phyloP scores from a whole-genome alignment of 2,113 vertebrate genomes.

The Myanophis thanlyinensis region DNA sequence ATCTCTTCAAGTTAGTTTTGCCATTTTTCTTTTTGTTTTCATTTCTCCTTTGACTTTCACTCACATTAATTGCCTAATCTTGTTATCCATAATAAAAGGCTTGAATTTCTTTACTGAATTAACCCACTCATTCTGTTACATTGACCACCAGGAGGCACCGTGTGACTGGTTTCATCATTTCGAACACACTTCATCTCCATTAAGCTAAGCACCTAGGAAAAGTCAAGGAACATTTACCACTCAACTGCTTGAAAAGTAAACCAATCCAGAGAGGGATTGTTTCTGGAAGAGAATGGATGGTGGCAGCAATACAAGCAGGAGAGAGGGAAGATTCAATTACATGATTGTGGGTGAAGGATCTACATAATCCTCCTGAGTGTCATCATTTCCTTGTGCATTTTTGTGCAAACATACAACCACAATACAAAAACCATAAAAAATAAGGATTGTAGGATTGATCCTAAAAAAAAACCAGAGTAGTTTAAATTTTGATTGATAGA shows the following conservation, averaged over 20 bases:
- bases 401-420: neutral
- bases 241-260: neutral
- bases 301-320: neutral
- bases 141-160: neutral
- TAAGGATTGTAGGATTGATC: neutral
- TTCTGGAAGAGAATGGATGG: neutral
- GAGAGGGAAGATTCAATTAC: neutral
- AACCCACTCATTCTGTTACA: neutral
- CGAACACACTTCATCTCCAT: neutral
- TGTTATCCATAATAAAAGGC: neutral
- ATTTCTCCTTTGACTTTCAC: neutral
- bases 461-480: slow-evolving; percentile 57
- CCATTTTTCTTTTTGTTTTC: neutral
- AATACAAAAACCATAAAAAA: neutral
- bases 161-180: neutral
- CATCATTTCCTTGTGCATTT: neutral
- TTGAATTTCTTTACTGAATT: neutral
- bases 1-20: neutral
- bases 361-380: neutral
- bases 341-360: neutral
- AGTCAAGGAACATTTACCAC: neutral
- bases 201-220: neutral
- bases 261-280: neutral
- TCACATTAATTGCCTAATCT: neutral
- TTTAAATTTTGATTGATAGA: slow-evolving; percentile 57